phyloP scores from a whole-genome alignment of 2,797 vertebrate genomes.

The Pangasius sanitwongsei region DNA sequence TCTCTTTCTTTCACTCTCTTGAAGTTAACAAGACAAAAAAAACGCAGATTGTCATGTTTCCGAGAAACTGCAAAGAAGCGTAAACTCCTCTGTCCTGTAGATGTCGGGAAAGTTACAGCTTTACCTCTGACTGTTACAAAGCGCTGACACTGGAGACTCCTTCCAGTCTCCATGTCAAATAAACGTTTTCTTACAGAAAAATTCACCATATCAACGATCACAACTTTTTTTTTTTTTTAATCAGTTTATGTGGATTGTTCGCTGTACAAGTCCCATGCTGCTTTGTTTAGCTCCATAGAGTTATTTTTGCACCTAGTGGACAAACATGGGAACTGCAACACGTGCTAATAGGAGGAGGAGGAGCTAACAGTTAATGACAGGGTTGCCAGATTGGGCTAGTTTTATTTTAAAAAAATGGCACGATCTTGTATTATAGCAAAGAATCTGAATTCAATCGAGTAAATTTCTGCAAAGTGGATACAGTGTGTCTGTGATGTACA shows the following conservation, averaged over 20 bases:
- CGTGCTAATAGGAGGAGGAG: background rate
- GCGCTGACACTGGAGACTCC: background rate
- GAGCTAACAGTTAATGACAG: background rate
- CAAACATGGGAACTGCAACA: conserved; percentile 1
- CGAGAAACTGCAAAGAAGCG: background rate
- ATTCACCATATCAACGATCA: background rate
- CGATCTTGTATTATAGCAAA: background rate
- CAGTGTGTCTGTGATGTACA: background rate
- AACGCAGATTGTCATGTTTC: background rate
- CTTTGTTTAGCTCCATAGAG: background rate
- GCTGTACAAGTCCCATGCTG: background rate
- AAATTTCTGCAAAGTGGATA: background rate
- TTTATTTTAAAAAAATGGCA: background rate
- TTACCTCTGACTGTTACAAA: background rate
- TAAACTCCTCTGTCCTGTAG: background rate
- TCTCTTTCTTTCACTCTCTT: background rate
- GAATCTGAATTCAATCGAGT: background rate
- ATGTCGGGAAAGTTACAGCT: background rate
- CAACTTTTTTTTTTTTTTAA: background rate
- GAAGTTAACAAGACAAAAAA: background rate
- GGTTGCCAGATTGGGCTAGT: background rate
- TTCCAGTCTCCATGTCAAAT: background rate
- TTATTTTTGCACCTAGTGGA: background rate
- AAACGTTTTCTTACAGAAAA: background rate
- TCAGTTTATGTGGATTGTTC: background rate